These are phyloP conservation scores for Gambusia affinis DNA, from an alignment of 2,113 vertebrate genomes.

Conservation along the genomic window DNA sequence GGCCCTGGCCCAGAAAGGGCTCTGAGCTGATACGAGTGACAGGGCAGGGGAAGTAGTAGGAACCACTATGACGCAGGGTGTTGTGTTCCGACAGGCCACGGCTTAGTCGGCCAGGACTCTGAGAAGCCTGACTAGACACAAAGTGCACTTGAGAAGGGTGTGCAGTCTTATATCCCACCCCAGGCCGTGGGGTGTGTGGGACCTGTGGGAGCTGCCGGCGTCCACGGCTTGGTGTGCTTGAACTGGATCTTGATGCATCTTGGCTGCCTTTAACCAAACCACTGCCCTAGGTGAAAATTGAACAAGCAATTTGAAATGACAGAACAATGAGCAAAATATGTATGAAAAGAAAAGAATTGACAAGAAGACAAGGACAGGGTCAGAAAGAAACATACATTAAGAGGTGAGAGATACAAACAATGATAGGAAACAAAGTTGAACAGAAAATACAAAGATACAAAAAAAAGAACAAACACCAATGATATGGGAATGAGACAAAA, in stretches of 20 bases:
- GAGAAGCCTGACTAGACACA: slow-evolving; percentile 75
- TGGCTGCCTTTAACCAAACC: slow-evolving; percentile 91
- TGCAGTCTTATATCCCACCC: slow-evolving; percentile 94
- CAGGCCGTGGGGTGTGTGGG: slow-evolving; percentile 90
- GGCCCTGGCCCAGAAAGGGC: slow-evolving; percentile 86
- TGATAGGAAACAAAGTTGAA: slow-evolving; percentile 6
- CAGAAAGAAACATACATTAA: slow-evolving; percentile 35
- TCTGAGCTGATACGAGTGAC: slow-evolving; percentile 89
- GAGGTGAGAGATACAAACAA: slow-evolving; percentile 1
- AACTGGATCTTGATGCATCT: slow-evolving; percentile 87
- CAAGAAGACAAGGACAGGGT: slow-evolving; percentile 2
- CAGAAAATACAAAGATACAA: slow-evolving; percentile 2
- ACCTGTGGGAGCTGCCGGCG: slow-evolving; percentile 96
- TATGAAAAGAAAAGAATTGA: slow-evolving; percentile 23
- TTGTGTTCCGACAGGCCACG: slow-evolving; percentile 92
- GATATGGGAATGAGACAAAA: slow-evolving; percentile 29
- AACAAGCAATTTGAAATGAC: slow-evolving; percentile 88
- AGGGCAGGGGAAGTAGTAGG: slow-evolving; percentile 73
- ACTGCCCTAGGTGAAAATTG: slow-evolving; percentile 92
- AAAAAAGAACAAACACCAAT: slow-evolving; percentile 5
- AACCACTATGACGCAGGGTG: slow-evolving; percentile 81
- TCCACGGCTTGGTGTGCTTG: slow-evolving; percentile 89
- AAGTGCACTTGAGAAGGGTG: slow-evolving; percentile 92
- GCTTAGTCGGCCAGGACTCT: slow-evolving; percentile 88
- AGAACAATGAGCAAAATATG: slow-evolving; percentile 73